Percentiles rank a stretch among this genome's conserved stretches.
Conservation (phyloP, 2,888 invertebrate species). For the Andrena marginata region DNA sequence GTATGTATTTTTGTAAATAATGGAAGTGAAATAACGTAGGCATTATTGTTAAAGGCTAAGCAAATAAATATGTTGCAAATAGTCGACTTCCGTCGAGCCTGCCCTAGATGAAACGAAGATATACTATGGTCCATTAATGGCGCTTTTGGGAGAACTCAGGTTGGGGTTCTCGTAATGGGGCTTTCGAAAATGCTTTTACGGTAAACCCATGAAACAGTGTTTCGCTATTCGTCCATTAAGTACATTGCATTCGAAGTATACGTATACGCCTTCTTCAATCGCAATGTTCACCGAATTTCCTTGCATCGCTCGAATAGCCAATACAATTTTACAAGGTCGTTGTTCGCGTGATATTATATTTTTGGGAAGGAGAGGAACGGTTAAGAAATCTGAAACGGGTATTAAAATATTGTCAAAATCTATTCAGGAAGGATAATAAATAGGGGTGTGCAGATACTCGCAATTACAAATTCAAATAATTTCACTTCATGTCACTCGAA, state of each 20-base stretch:
- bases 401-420: not conserved
- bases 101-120: constrained; percentile 52
- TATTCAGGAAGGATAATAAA: too few species aligned
- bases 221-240: constrained; percentile 62
- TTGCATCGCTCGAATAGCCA: not conserved
- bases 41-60: not conserved
- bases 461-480: too few species aligned
- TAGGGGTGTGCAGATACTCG: too few species aligned
- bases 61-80: constrained; percentile 18
- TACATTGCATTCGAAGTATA: constrained; percentile 55
- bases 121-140: constrained; percentile 59
- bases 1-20: not conserved
- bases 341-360: not conserved
- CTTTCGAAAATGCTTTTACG: constrained; percentile 63
- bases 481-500: too few species aligned
- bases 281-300: constrained; percentile 37
- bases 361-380: not conserved
- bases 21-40: not conserved
- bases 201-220: constrained; percentile 63
- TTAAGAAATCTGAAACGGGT: not conserved
- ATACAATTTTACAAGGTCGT: not conserved
- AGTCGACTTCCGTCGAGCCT: constrained; percentile 13
- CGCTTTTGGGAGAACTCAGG: constrained; percentile 52
- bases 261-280: constrained; percentile 43
- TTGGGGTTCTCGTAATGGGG: constrained; percentile 56